A percentile compares a stretch with the other conserved stretches of the same genome.
phyloP scores from a whole-genome alignment of 2,888 invertebrate species.

The Platycnemis pennipes region DNA sequence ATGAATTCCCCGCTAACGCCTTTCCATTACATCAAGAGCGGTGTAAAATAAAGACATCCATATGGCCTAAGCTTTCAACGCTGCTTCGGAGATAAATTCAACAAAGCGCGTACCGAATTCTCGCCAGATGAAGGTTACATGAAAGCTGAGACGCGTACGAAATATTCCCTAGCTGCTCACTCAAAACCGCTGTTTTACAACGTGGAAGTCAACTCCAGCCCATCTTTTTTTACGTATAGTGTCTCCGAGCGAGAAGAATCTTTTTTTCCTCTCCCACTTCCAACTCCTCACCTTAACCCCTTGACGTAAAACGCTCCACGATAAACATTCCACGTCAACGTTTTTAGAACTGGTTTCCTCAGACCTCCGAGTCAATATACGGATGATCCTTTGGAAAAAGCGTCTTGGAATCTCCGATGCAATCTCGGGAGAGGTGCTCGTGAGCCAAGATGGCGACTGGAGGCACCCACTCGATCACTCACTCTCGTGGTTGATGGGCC shows the following conservation, averaged over 20 bases:
- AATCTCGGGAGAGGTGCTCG: neutral
- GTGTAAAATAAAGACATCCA: conserved; percentile 1
- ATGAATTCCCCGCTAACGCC: neutral
- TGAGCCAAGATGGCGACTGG: conserved; percentile 19
- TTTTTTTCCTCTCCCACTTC: neutral
- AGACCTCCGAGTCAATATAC: conserved; percentile 39
- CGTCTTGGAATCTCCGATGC: conserved; percentile 21
- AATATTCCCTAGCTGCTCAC: conserved; percentile 16
- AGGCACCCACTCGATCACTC: conserved; percentile 32
- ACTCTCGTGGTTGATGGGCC: conserved; percentile 20
- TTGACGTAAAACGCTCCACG: neutral
- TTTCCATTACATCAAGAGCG: neutral
- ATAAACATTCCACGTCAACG: conserved; percentile 30
- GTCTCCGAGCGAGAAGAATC: neutral
- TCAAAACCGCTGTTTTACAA: conserved; percentile 33
- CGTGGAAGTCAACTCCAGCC: neutral
- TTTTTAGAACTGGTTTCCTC: conserved; percentile 55
- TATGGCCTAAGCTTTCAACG: conserved; percentile 1
- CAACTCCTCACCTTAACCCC: neutral
- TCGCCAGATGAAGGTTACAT: conserved; percentile 46
- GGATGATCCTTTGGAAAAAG: conserved; percentile 45
- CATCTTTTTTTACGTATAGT: neutral
- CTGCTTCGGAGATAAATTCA: conserved; percentile 11
- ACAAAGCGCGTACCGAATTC: neutral
- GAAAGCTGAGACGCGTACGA: conserved; percentile 38